These are phyloP conservation scores for Bruchidius siliquastri DNA, from an alignment of 2,888 invertebrate species.

Conservation along the genomic window DNA sequence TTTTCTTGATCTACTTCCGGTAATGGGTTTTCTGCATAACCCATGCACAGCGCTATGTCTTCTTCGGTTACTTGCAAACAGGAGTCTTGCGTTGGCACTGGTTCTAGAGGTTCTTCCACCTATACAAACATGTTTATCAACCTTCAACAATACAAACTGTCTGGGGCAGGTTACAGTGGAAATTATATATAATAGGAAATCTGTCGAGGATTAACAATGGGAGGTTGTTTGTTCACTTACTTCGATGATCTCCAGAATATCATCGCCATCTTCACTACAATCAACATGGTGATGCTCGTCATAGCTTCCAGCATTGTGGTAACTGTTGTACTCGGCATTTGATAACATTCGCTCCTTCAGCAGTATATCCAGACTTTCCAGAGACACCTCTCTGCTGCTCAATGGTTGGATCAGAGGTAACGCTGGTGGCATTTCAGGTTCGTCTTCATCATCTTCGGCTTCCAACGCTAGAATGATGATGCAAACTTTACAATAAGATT, in stretches of 20 bases:
- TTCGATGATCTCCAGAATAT: slow-evolving; percentile 71
- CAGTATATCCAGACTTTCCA: slow-evolving; percentile 75
- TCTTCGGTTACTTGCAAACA: slow-evolving; percentile 90
- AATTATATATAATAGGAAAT: neutral
- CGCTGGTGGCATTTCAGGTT: slow-evolving; percentile 75
- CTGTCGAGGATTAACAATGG: too few species aligned
- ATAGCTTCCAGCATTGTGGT: slow-evolving; percentile 52
- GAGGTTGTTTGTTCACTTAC: neutral
- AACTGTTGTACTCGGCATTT: slow-evolving; percentile 41
- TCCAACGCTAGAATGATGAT: slow-evolving; percentile 38
- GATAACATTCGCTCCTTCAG: slow-evolving; percentile 64
- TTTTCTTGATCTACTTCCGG: slow-evolving; percentile 69
- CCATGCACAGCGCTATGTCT: slow-evolving; percentile 85
- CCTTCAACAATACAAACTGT: too few species aligned
- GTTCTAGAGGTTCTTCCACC: slow-evolving; percentile 68
- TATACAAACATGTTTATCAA: neutral
- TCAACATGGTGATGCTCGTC: slow-evolving; percentile 42
- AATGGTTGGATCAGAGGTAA: slow-evolving; percentile 73
- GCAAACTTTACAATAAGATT: neutral
- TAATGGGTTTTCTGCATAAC: slow-evolving; percentile 61
- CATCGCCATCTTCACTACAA: slow-evolving; percentile 61
- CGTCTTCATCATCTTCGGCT: slow-evolving; percentile 70
- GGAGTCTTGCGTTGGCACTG: slow-evolving; percentile 80
- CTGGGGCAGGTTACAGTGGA: too few species aligned
- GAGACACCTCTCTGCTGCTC: slow-evolving; percentile 75